Percentiles rank a stretch among this genome's conserved stretches.
These are phyloP conservation scores for Lacanobia oleracea DNA, from an alignment of 2,888 invertebrate species.

Conservation along the genomic window DNA sequence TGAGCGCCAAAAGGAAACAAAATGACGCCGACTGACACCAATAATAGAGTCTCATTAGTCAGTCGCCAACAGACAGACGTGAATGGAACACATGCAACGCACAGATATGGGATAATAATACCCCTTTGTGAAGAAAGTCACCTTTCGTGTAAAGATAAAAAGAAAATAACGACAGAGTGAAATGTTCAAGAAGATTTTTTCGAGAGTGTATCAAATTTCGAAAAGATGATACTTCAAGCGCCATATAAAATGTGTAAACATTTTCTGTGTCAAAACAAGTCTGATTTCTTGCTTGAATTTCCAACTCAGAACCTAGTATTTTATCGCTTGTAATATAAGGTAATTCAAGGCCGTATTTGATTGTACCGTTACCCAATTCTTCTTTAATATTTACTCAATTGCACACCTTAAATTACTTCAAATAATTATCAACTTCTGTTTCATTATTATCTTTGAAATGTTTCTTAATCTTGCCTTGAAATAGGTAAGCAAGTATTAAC, in stretches of 20 bases:
- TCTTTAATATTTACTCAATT: conserved; percentile 4
- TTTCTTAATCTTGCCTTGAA: conserved; percentile 41
- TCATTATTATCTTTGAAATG: conserved; percentile 26
- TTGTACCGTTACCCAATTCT: conserved; percentile 10
- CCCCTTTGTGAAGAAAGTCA: conserved; percentile 53
- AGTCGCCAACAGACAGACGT: conserved; percentile 58
- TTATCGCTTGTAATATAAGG: conserved; percentile 2
- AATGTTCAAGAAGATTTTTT: conserved; percentile 25
- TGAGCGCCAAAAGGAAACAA: conserved; percentile 63
- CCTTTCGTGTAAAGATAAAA: conserved; percentile 41
- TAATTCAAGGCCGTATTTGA: conserved; percentile 5
- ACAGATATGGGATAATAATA: conserved; percentile 53
- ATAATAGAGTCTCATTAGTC: conserved; percentile 67
- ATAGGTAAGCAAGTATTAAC: conserved; percentile 31
- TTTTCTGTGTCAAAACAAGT: conserved; percentile 21
- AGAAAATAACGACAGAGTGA: conserved; percentile 17
- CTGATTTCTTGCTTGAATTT: background rate
- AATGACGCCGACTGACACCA: conserved; percentile 59
- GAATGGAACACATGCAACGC: conserved; percentile 51
- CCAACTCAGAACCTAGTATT: background rate
- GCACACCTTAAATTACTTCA: conserved; percentile 7
- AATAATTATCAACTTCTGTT: conserved; percentile 33
- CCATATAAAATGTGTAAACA: conserved; percentile 17
- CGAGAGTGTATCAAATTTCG: conserved; percentile 36
- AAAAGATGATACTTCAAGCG: conserved; percentile 40